Evolutionary conservation across 2,113 vertebrate genomes (phyloP), one percentile per base, ranked within the genome.

Genomic region (Xiphorhynchus elegans): DNA sequence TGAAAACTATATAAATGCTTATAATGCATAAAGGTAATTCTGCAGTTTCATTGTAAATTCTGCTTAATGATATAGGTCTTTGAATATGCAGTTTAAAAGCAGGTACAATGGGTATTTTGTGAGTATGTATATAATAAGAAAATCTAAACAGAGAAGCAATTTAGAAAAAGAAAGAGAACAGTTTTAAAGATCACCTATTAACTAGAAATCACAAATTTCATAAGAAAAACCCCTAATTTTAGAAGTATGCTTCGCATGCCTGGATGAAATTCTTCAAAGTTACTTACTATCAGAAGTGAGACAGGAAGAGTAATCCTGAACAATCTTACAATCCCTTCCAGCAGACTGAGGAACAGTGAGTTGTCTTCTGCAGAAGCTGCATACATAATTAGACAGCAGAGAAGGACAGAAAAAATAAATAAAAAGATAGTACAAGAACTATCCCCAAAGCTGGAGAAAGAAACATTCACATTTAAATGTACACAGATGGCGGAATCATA

Each of bases 211-310:
- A 52, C 53, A 82, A 78, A 78, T 16, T 81, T 81, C 3, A 0
- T 63, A 35, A 67, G 24, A 84, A 87, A 80, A 73, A 18, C 4
- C 0, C 0, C 0, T 44, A 0, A 46, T 58, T 63, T 69, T 24
- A 46, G 46, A 90, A 86, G 26, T 39, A 47, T 46, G 26, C 10
- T 68, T 80, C 67, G 50, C 12, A 37, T 0, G 1, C 5, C 33
- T 89, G 33, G 24, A 74, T 78, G 13, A 69, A 59, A 35, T 39
- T 58, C 59, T 64, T 44, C 25, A 7, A 87, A 80, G 26, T 64
- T 80, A 76, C 4, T 66, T 37, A 47, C 17, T 73, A 13, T 50
- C 31, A 93, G 42, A 83, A 35, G 4, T 3, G 7, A 77, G 6
- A 40, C 6, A 80, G 35, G 46, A 84, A 90, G 26, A 50, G 13